phyloP scores from a whole-genome alignment of 2,113 vertebrate genomes.

The Perca fluviatilis region DNA sequence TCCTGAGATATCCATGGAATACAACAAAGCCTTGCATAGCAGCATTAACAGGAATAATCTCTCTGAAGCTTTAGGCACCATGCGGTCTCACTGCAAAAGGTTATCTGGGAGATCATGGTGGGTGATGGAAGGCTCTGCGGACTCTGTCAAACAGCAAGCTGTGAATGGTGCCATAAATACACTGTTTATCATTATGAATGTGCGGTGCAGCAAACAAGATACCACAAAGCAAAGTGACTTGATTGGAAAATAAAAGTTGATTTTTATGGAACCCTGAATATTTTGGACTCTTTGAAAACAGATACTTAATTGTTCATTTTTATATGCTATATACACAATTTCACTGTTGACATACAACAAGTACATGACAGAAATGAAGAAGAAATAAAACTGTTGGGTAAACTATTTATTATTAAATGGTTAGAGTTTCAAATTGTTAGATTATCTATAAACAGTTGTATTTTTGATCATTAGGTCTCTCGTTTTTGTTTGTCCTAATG shows the following conservation, averaged over 20 bases:
- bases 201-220: conserved; percentile 7
- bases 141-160: conserved; percentile 39
- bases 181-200: conserved; percentile 12
- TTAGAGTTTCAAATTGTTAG: too few species aligned
- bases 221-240: not conserved
- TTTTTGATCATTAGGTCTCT: too few species aligned
- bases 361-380: too few species aligned
- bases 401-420: too few species aligned
- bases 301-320: too few species aligned
- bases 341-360: too few species aligned
- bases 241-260: not conserved
- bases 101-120: conserved; percentile 44
- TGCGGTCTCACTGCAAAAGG: conserved; percentile 47
- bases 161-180: conserved; percentile 41
- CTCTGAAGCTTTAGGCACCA: conserved; percentile 32
- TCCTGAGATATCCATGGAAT: conserved; percentile 6
- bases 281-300: not conserved
- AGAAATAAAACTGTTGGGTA: too few species aligned
- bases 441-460: too few species aligned
- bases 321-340: too few species aligned
- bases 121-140: conserved; percentile 36
- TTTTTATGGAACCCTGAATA: not conserved
- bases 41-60: conserved; percentile 34
- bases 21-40: conserved; percentile 22
- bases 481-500: not conserved